Evolutionary conservation across 92 coral and sea anemone genomes (phyloP), one percentile per base, ranked within the genome.

Genomic region (Montipora capitata): DNA sequence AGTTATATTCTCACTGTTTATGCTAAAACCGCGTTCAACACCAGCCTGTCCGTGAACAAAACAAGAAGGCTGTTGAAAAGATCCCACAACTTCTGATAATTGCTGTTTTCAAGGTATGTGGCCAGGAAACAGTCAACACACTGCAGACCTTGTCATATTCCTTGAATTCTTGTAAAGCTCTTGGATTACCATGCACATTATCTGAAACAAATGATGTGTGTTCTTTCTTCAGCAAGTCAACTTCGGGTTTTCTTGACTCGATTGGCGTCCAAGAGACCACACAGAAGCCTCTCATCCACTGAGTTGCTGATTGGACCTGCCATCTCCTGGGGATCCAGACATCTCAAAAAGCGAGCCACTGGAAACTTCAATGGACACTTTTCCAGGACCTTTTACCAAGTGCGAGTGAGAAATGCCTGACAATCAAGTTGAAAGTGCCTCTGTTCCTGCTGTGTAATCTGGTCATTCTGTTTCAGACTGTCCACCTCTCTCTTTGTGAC

Each of bases 41-140:
- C 96, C 85, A 72, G 94, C 96, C 80, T 94, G 98, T 52, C 94
- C 94, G 77, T 92, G 94, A 77, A 88, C 10, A 92, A 68, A 13
- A 87, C 95, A 10, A 92, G 71, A 56, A 89, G 92, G 68, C 95
- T 85, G 81, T 94, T 82, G 13, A 94, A 49, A 52, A 83, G 89
- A 49, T 39, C 49, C 89, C 92, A 92, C 83, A 92, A 85, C 67
- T 88, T 87, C 87, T 75, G 86, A 16, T 75, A 94, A 56, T 67
- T 74, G 83, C 83, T 85, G 76, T 35, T 59, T 52, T 77, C 77
- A 17, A 91, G 75, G 49, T 78, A 14, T 54, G 87, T 48, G 20
- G 88, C 90, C 43, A 94, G 90, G 62, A 92, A 83, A 15, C 84
- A 17, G 62, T 88, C 91, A 48, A 94, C 81, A 44, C 91, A 35